Conservation (phyloP, 2,888 invertebrate species). For the Euplagia quadripunctaria region DNA sequence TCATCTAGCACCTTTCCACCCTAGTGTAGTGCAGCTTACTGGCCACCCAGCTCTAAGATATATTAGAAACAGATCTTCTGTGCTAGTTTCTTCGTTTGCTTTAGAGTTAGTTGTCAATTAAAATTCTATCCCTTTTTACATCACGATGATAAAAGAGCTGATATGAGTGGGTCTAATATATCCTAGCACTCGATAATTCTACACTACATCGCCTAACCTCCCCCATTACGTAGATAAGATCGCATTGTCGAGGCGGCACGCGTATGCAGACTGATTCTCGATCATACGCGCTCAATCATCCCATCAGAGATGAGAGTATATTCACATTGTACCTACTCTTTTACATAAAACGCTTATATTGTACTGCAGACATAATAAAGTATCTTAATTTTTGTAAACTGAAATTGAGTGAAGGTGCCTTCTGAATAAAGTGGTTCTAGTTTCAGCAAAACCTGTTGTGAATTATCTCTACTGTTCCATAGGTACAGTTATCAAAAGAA, state of each 20-base stretch:
- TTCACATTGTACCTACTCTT: neutral
- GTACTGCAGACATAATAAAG: neutral
- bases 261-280: slow-evolving; percentile 38
- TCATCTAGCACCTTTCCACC: no score
- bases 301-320: slow-evolving; percentile 39
- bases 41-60: no score
- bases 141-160: neutral
- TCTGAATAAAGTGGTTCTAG: no score
- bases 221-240: slow-evolving; percentile 32
- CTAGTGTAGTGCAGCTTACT: no score
- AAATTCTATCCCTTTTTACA: neutral
- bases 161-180: neutral
- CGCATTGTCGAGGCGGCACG: slow-evolving; percentile 24
- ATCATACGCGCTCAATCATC: slow-evolving; percentile 56
- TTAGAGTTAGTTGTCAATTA: no score
- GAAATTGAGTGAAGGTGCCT: no score
- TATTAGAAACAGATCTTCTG: no score
- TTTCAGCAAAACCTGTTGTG: no score
- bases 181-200: neutral
- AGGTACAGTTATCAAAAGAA: no score
- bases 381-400: no score
- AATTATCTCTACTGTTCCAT: no score
- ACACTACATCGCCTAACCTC: slow-evolving; percentile 9
- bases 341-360: neutral
- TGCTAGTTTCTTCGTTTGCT: no score